Evolutionary conservation across 2,888 invertebrate species (phyloP).

Genomic region (Cheilosia impressa): DNA sequence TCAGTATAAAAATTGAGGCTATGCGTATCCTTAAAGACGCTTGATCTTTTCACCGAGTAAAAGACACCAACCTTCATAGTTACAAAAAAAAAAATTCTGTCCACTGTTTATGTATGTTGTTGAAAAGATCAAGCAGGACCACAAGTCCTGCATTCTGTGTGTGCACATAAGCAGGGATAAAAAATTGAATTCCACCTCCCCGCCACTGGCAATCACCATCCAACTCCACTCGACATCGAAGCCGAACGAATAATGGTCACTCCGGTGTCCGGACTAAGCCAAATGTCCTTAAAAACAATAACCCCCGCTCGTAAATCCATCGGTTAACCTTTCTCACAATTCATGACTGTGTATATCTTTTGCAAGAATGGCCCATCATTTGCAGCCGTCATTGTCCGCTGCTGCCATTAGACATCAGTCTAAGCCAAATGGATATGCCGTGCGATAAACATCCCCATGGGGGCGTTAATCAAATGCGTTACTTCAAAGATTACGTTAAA

Average conservation of each 20-base stretch:
- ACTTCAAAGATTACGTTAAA: slow-evolving; percentile 61
- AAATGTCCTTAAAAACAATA: background rate
- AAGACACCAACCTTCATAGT: too few species aligned
- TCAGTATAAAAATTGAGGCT: too few species aligned
- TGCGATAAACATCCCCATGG: slow-evolving; percentile 3
- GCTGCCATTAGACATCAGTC: background rate
- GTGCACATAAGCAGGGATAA: too few species aligned
- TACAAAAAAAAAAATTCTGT: too few species aligned
- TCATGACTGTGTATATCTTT: slow-evolving; percentile 5
- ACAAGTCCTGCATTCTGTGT: too few species aligned
- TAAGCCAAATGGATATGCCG: slow-evolving; percentile 1
- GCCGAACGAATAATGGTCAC: background rate
- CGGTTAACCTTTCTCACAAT: slow-evolving; percentile 6
- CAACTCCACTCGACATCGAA: background rate
- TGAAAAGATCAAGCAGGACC: too few species aligned
- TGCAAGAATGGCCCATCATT: background rate
- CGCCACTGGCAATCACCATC: background rate
- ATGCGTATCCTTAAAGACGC: too few species aligned
- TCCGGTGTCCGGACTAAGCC: background rate
- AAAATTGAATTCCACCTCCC: too few species aligned
- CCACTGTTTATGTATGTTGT: too few species aligned
- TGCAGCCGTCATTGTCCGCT: background rate
- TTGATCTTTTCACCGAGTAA: too few species aligned
- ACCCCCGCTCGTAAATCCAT: background rate
- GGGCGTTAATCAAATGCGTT: slow-evolving; percentile 63